These are phyloP conservation scores for Clarias pachynema DNA, from an alignment of 2,797 vertebrate genomes.

Conservation along the genomic window DNA sequence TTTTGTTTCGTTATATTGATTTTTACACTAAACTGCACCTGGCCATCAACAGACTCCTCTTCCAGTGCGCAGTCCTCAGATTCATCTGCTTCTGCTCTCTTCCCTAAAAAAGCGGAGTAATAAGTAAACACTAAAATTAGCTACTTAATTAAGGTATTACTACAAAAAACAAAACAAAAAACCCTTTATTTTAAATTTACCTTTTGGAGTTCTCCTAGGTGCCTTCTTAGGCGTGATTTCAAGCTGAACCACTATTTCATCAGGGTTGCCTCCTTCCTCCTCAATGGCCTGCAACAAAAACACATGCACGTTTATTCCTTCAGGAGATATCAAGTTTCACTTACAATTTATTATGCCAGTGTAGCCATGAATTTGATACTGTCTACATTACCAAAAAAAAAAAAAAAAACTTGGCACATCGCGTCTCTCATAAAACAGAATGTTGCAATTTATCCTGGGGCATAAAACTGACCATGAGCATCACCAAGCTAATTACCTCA, in stretches of 20 bases:
- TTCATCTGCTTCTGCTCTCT: conserved; percentile 81
- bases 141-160: neutral
- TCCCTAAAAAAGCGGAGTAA: conserved; percentile 68
- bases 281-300: conserved; percentile 82
- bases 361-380: neutral
- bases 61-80: conserved; percentile 84
- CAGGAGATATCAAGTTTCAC: neutral
- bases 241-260: conserved; percentile 79
- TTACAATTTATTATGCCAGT: neutral
- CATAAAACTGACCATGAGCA: too few relatives aligned
- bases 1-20: neutral
- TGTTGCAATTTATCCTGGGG: too few relatives aligned
- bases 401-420: too few relatives aligned
- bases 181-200: conserved; percentile 70
- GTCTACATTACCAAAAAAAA: neutral
- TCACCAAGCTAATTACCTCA: too few relatives aligned
- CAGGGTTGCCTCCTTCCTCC: conserved; percentile 91
- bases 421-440: too few relatives aligned
- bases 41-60: conserved; percentile 86
- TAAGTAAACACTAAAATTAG: neutral
- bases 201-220: conserved; percentile 83
- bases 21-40: conserved; percentile 69
- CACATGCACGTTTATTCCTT: neutral
- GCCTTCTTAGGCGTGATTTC: conserved; percentile 80
- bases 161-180: neutral